phyloP scores from a whole-genome alignment of 1,140 invertebrate genomes.

The Drosophila bocqueti region DNA sequence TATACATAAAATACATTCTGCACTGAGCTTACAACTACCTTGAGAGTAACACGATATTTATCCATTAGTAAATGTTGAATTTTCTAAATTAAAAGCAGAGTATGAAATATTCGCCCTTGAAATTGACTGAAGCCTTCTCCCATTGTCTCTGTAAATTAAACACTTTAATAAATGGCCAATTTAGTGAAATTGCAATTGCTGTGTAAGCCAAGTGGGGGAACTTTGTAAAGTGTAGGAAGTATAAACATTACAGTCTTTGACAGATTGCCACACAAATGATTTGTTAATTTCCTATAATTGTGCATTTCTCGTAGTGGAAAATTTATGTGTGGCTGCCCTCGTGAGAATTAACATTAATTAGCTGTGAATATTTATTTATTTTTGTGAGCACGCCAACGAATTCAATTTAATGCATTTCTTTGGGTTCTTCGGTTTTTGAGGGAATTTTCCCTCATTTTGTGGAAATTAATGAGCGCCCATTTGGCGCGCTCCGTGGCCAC shows the following conservation, averaged over 20 bases:
- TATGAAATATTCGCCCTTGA: neutral
- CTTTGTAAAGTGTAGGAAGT: conserved; percentile 14
- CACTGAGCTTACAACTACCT: no score
- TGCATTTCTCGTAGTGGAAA: conserved; percentile 50
- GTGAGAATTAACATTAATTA: conserved; percentile 76
- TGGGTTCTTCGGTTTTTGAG: conserved; percentile 45
- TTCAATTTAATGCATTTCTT: conserved; percentile 76
- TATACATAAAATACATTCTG: neutral
- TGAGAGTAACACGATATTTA: no score
- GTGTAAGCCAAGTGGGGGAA: neutral
- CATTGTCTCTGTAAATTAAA: conserved; percentile 41
- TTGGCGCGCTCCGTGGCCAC: conserved; percentile 62
- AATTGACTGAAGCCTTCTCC: neutral
- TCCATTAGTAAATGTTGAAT: neutral
- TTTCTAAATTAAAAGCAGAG: neutral
- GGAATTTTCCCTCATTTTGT: conserved; percentile 66
- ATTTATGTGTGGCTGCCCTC: conserved; percentile 52
- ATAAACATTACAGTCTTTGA: conserved; percentile 27
- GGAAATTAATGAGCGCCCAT: conserved; percentile 79
- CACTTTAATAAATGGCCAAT: conserved; percentile 56
- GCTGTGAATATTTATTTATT: conserved; percentile 45
- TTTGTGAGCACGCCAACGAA: conserved; percentile 54
- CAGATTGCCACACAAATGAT: conserved; percentile 52
- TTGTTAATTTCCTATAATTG: conserved; percentile 55
- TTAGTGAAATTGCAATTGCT: conserved; percentile 28